Base-by-base conservation (phyloP, 2,113 vertebrate species). In the Globicephala melas region DNA sequence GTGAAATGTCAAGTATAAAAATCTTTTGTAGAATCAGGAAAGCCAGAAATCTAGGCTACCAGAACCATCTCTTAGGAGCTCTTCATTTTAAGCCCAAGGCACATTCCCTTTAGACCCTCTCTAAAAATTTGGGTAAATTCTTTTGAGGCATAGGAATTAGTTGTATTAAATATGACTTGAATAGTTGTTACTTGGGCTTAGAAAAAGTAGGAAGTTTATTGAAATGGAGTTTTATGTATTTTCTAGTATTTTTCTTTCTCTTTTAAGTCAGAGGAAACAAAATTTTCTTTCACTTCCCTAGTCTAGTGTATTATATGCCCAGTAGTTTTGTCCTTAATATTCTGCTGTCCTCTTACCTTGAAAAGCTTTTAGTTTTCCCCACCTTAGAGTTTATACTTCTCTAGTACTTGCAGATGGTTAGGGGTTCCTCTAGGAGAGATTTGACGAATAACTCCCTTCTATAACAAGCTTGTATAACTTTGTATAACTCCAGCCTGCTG, bases 1-100 rank as follows among this genome's bases (percentile, higher is more conserved):
- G 7, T 80, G 50, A 96, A 86, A 82, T 85, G 44, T 50, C 55
- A 95, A 93, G n/a, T 83, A 58, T 71, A 80, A 87, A 96, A 94
- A 60, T 67, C 15, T 95, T 91, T 60, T 33, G 31, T 36, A 89
- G 60, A 92, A 53, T 83, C 38, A 94, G 25, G 70, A 87, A 91
- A 97, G 6, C 23, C 89, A 95, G 62, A 96, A 93, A 96, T 84
- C 62, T 58, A 84, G 26, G 31, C 36, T 65, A 36, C 13, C 9
- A 62, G 65, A 90, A 36, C 47, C 38, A 81, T 76, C 62, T 88
- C 60, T 63, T 47, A 73, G 23, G 36, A 94, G 23, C 26, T 88
- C 15, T 93, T 90, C n/a, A 50, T 62, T 71, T 74, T 94, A 86
- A 55, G 21, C n/a, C 26, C 38, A 60, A 60, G 31, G 28, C 14